Evolutionary conservation across 2,113 vertebrate genomes (phyloP).

Genomic region (Pelodiscus sinensis): DNA sequence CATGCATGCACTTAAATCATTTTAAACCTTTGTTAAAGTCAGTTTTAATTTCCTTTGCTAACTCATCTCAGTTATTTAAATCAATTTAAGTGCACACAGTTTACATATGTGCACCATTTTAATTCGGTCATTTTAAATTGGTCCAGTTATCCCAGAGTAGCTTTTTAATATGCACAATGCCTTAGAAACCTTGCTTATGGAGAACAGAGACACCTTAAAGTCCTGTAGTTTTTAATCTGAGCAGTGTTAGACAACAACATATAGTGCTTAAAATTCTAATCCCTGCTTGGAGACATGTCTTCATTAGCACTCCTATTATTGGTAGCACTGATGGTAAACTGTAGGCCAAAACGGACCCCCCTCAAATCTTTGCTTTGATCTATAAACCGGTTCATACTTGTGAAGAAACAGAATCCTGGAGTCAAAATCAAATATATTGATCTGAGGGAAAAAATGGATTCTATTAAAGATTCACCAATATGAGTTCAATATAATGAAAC

Average conservation of each 20-base stretch:
- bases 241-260: background rate
- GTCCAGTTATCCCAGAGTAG: conserved; percentile 44
- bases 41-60: conserved; percentile 1
- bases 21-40: conserved; percentile 27
- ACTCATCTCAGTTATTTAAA: conserved; percentile 39
- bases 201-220: conserved; percentile 27
- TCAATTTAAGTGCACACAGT: conserved; percentile 53
- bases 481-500: background rate
- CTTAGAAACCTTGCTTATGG: conserved; percentile 23
- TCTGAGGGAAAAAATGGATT: background rate
- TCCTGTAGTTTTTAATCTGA: conserved; percentile 16
- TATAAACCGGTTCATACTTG: background rate
- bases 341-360: background rate
- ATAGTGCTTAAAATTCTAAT: conserved; percentile 13
- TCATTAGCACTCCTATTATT: background rate
- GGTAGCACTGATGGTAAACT: conserved; percentile 18
- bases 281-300: conserved; percentile 10
- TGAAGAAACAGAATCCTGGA: conserved; percentile 2
- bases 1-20: conserved; percentile 9
- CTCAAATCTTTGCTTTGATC: background rate
- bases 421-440: background rate
- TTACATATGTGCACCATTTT: conserved; percentile 10
- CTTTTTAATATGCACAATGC: conserved; percentile 27
- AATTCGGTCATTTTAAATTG: conserved; percentile 57
- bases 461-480: background rate